Evolutionary conservation across 2,113 vertebrate species (phyloP).

Genomic region (Xenotilapia longispinis): DNA sequence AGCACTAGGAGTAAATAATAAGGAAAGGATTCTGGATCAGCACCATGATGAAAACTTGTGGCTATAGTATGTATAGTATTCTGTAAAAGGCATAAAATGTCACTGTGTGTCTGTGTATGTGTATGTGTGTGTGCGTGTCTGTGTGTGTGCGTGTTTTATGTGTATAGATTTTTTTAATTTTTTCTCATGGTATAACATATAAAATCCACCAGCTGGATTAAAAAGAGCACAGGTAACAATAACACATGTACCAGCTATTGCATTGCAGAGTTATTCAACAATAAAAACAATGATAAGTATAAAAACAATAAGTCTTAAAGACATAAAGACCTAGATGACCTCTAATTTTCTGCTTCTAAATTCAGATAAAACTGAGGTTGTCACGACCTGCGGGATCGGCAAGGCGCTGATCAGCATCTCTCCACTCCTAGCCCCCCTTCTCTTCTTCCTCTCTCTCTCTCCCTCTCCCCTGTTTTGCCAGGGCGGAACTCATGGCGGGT

Average conservation of each 20-base stretch:
- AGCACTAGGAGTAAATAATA: not conserved
- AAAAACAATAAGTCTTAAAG: not conserved
- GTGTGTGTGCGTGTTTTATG: rapidly evolving
- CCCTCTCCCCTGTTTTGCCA: no score
- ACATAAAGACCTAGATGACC: not conserved
- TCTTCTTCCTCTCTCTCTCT: no score
- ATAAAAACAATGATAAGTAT: not conserved
- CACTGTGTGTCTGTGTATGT: rapidly evolving
- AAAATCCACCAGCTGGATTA: not conserved
- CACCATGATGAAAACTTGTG: not conserved
- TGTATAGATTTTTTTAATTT: not conserved
- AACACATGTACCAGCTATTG: not conserved
- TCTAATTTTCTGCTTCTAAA: not conserved
- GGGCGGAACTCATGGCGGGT: no score
- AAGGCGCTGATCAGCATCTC: no score
- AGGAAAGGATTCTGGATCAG: not conserved
- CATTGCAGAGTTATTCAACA: not conserved
- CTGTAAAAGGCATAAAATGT: not conserved
- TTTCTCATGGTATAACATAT: not conserved
- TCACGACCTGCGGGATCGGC: no score
- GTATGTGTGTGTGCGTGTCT: rapidly evolving
- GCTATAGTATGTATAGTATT: not conserved
- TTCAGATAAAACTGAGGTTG: not conserved
- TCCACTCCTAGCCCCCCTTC: no score
- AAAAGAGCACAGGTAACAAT: not conserved